phyloP scores from a whole-genome alignment of 2,888 invertebrate species.

The Miltochrista miniata region DNA sequence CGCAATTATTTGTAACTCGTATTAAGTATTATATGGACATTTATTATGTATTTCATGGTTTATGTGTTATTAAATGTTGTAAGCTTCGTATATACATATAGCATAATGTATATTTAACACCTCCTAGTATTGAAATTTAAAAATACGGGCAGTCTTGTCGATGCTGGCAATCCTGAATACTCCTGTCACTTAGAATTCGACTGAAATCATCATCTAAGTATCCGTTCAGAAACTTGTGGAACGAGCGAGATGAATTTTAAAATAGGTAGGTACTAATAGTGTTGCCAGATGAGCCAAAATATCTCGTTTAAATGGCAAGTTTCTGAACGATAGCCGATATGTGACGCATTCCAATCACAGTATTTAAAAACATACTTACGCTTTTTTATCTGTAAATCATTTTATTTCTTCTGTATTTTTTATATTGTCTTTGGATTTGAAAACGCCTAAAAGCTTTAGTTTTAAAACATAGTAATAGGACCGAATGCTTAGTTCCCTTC shows the following conservation, averaged over 20 bases:
- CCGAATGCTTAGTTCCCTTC: constrained; percentile 11
- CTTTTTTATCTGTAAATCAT: constrained; percentile 52
- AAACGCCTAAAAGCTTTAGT: constrained; percentile 42
- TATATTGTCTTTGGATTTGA: constrained; percentile 31
- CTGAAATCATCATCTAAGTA: constrained; percentile 57
- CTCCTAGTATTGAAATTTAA: constrained; percentile 62
- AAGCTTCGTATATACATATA: constrained; percentile 59
- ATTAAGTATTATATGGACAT: constrained; percentile 62
- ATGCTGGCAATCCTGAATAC: constrained; percentile 66
- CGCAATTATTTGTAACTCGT: constrained; percentile 72
- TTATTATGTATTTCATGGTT: constrained; percentile 65
- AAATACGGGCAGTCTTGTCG: constrained; percentile 54
- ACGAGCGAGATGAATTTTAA: neutral
- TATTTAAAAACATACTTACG: constrained; percentile 61
- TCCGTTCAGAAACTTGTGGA: constrained; percentile 23
- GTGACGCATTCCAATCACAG: constrained; percentile 78
- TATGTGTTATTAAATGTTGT: constrained; percentile 72
- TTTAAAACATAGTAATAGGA: constrained; percentile 23
- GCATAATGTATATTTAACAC: constrained; percentile 74
- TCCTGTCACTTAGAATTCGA: constrained; percentile 56
- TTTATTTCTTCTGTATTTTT: constrained; percentile 30
- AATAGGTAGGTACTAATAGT: constrained; percentile 12
- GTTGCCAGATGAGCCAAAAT: constrained; percentile 11
- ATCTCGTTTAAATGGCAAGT: neutral
- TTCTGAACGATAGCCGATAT: constrained; percentile 33